Evolutionary conservation across 2,888 invertebrate species (phyloP), one percentile per base, ranked within the genome.

Genomic region (Cephonodes hylas): DNA sequence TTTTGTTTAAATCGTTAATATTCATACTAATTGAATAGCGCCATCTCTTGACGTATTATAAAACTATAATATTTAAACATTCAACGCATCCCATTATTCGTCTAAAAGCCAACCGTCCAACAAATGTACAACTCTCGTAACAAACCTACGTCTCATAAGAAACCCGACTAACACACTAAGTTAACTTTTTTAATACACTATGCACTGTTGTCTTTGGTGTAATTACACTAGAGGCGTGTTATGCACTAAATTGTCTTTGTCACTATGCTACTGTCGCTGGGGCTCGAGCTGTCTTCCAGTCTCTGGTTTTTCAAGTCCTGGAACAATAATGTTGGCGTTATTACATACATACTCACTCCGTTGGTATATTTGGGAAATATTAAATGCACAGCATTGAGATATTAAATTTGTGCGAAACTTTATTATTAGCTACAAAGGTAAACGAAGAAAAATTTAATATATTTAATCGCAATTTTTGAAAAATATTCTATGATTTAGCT

Each of bases 201-300:
- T 20, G 53, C 53, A 53, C 53, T 74, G 66, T 45, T 69, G 67
- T 69, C 76, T 83, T 79, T 81, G 70, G 75, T 69, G 77, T 79
- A 64, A 70, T 74, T 79, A 73, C 86, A 84, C 83, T 91, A 92
- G 64, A 91, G 88, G 67, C 91, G 85, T 77, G 91, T 92, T 86
- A 84, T 83, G 68, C 91, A 91, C 91, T 91, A 93, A 81, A 93
- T 93, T 68, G 93, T 93, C 77, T 93, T 93, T 70, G 92, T 91
- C 76, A 93, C 89, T 61, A 93, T 85, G 83, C 85, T 92, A 80
- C 88, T 89, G 65, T 92, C 91, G 74, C 91, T 90, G 10, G 90
- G 90, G 79, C 91, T 91, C 42, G 91, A 88, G 63, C 79, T 88
- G 67, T 91, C 91, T 42, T 90, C 91, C 34, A 81, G 64, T 20